Base-by-base conservation (phyloP, 2,888 invertebrate species). In the Xestia xanthographa region DNA sequence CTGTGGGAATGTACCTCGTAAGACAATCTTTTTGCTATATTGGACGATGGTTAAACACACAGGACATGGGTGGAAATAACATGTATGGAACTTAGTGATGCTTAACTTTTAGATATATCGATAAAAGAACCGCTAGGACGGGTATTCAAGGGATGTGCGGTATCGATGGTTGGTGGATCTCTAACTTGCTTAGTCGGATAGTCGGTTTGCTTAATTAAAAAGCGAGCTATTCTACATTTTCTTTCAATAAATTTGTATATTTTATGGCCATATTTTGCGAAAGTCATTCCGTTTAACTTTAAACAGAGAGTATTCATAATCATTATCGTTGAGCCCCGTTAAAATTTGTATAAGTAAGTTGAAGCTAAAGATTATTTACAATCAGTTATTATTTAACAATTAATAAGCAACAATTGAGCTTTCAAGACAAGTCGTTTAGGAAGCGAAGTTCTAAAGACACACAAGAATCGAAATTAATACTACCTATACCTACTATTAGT, bases 1-100 rank as follows among this genome's bases (percentile, higher is more conserved):
- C 92, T 94, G 95, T 95, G 95, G 94, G 95, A 96, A 95, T 95
- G 93, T 90, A 90, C 90, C 91, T 84, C 85, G 94, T 91, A 94
- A 93, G 94, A 92, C 92, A 91, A 93, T 90, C 93, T 95, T 95
- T 95, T 95, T 95, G 92, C 93, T 89, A 83, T 87, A 92, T 91
- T 91, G 93, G 69, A 71, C 63, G 53, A 80, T 81, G 78, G 53
- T 81, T 84, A 80, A 84, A 66, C 81, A 77, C 71, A 77, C 69
- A 69, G 84, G 83, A 81, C 83, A 81, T 84, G 83, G 89, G 90
- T 90, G 87, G 90, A 86, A 89, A 85, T 84, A 86, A 88, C 87
- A 88, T 88, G 87, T 75, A 82, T 88, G 88, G 83, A 87, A 90
- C 88, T 87, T 86, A 77, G 86, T 87, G 83, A 87, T 80, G 86